Evolutionary conservation across 2,797 vertebrate species (phyloP), one percentile per base, ranked within the genome.

Genomic region (Pipistrellus nathusii): DNA sequence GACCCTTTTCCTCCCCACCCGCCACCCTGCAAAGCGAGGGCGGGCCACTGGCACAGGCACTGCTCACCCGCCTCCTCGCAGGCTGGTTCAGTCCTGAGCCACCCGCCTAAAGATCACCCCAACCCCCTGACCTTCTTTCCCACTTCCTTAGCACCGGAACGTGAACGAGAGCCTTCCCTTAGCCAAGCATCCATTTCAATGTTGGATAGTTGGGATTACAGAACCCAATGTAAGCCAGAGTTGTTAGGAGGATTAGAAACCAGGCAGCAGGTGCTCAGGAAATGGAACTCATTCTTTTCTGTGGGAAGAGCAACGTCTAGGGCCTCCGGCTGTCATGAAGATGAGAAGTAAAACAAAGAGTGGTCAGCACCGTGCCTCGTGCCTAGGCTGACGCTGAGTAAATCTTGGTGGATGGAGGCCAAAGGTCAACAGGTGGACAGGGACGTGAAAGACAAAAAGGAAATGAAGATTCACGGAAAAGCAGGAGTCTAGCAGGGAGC

Each of bases 311-410:
- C 18, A 21, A 64, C 11, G 7, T 35, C 68, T 44, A 0, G 18
- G 14, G n/a, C 69, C 59, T 71, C 57, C 32, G 18, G 59, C 1
- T 4, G 64, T 21, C 10, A 0, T 0, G 8, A 41, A 38, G 55
- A 57, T 10, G 13, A n/a, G 21, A 71, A n/a, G 66, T 15, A 17
- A 73, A 81, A 27, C 0, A 5, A 88, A 35, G 38, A 4, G 21
- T 1, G 2, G 14, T 14, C 18, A 57, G 57, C 27, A 11, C 0
- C 0, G 5, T n/a, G 80, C 21, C 87, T 23, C 2, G 21, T 0
- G 1, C 23, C 46, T 14, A 0, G 2, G 53, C 3, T 2, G 30
- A 71, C 2, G 2, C 38, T 3, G 23, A 64, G 32, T 9, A 11
- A 41, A 23, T 8, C 71, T 20, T 12, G 51, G 57, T 1, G 35